Conservation (phyloP, 2,797 vertebrate genomes). For the Gymnothorax reevesii region DNA sequence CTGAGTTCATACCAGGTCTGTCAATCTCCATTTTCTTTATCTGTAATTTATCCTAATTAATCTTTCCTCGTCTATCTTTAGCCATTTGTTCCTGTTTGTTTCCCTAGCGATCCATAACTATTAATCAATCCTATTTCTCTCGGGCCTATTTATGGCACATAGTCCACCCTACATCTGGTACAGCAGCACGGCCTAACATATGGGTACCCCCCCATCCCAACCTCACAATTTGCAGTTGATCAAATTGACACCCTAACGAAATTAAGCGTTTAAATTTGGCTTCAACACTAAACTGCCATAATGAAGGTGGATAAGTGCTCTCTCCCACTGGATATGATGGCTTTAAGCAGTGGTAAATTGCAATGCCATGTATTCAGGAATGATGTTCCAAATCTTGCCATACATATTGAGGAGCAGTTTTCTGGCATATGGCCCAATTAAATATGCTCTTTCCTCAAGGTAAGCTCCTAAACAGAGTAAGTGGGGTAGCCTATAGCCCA, state of each 20-base stretch:
- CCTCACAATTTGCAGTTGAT: background rate
- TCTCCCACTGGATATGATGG: background rate
- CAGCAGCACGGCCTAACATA: background rate
- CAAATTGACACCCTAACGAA: background rate
- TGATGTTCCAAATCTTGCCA: no score
- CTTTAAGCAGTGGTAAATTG: background rate
- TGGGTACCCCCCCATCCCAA: background rate
- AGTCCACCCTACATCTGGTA: background rate
- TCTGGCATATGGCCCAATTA: no score
- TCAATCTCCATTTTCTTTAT: background rate
- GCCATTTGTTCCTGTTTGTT: no score
- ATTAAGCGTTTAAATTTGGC: constrained; percentile 4
- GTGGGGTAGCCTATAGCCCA: no score
- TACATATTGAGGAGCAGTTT: no score
- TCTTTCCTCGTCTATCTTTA: background rate
- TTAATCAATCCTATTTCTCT: background rate
- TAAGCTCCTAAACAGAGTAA: no score
- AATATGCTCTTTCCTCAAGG: no score
- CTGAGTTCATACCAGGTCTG: background rate
- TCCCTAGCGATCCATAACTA: no score
- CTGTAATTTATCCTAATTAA: no score
- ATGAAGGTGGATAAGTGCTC: background rate
- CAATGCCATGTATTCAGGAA: no score
- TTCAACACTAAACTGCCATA: background rate
- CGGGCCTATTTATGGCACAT: background rate